A percentile compares a stretch with the other conserved stretches of the same genome.
Evolutionary conservation across 1,140 invertebrate genomes (phyloP).

Genomic region (Drosophila seguyi): DNA sequence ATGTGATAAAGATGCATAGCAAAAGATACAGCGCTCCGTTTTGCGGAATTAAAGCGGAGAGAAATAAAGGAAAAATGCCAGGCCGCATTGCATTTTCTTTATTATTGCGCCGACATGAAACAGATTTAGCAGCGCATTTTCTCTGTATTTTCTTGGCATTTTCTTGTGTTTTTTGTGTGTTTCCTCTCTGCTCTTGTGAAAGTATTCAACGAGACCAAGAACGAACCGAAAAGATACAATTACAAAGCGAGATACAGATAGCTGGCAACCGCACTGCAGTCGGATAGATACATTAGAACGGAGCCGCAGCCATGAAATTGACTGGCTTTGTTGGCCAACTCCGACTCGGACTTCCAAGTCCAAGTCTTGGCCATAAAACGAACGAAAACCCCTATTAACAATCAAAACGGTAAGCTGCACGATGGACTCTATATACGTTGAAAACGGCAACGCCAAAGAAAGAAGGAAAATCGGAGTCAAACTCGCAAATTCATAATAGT

Average conservation of each 20-base stretch:
- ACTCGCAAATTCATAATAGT: constrained; percentile 62
- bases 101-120: constrained; percentile 54
- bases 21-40: constrained; percentile 25
- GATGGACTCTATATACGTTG: constrained; percentile 16
- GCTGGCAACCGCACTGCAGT: constrained; percentile 46
- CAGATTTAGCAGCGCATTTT: constrained; percentile 53
- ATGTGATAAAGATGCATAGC: constrained; percentile 54
- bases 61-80: constrained; percentile 20
- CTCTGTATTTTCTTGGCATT: neutral
- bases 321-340: constrained; percentile 72
- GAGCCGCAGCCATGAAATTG: constrained; percentile 74
- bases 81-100: constrained; percentile 17
- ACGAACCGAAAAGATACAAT: constrained; percentile 67
- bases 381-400: constrained; percentile 30
- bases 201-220: constrained; percentile 62
- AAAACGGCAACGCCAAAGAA: neutral
- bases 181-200: constrained; percentile 58
- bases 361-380: constrained; percentile 26
- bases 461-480: constrained; percentile 22
- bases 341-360: constrained; percentile 18
- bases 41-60: constrained; percentile 30
- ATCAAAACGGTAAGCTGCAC: constrained; percentile 34
- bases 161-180: constrained; percentile 1
- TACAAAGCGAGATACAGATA: constrained; percentile 36
- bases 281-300: constrained; percentile 69